Evolutionary conservation across 2,888 invertebrate species (phyloP), one percentile per base, ranked within the genome.

Genomic region (Cantharis nigra): DNA sequence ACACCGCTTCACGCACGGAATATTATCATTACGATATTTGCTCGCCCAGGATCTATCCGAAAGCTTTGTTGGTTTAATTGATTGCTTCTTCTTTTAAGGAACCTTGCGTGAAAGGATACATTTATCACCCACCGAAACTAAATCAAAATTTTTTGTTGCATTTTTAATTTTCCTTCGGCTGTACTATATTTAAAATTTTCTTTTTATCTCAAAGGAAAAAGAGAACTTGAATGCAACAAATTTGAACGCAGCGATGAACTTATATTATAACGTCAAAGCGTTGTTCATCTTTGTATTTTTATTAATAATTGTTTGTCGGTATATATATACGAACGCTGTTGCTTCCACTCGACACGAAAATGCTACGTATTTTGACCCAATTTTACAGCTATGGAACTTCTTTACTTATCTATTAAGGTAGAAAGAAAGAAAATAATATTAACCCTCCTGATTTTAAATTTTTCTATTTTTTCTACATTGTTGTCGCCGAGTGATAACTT

Each of bases 51-150:
- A 71, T 69, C 69, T 64, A 63, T 72, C 74, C 77, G 14, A 74
- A 79, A 74, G 74, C 72, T 76, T 78, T 77, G 76, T 77, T 79
- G 74, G 63, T 73, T 78, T 78, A 75, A 75, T 78, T 78, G 78
- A 78, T 78, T 78, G 70, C 78, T 74, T 67, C 75, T 71, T 78
- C 74, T 69, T 75, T 78, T 69, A 62, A 26, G n/a, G 13, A 65
- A 65, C 26, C 71, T 75, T 72, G 75, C 69, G 76, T 63, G 72
- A 65, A 16, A 28, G 49, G 49, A 23, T 76, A 70, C 72, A 33
- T 65, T 76, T 62, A 23, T 64, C 63, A 26, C 71, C 62, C 2
- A 49, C n/a, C n/a, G 7, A 49, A 49, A 49, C 49, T 49, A 49
- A 49, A 49, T 49, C 49, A 49, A 49, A n/a, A 49, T 49, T 49